Evolutionary conservation across 2,888 invertebrate genomes (phyloP).

Genomic region (Aromia moschata): DNA sequence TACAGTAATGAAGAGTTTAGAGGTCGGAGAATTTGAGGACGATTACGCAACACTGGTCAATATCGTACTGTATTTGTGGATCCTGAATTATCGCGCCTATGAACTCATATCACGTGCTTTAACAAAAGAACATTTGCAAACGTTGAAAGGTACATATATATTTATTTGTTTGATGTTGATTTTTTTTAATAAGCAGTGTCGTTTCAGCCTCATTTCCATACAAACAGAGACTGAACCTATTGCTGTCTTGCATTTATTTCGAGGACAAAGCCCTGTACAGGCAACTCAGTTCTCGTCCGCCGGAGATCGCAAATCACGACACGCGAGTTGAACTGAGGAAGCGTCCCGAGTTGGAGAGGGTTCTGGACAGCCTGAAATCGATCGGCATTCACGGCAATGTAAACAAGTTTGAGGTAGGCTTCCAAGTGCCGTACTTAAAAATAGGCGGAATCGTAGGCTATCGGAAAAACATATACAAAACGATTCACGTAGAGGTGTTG

Average conservation of each 20-base stretch:
- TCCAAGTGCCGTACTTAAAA: slow-evolving; percentile 57
- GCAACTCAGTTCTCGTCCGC: slow-evolving; percentile 46
- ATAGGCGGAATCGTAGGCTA: slow-evolving; percentile 59
- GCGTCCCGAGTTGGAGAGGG: slow-evolving; percentile 51
- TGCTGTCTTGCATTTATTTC: slow-evolving; percentile 58
- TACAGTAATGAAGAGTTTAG: slow-evolving; percentile 49
- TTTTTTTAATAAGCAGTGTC: too few species aligned
- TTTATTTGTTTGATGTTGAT: background rate
- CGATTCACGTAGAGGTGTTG: slow-evolving; percentile 62
- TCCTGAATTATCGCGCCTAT: slow-evolving; percentile 55
- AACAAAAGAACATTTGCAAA: slow-evolving; percentile 38
- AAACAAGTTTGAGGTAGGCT: slow-evolving; percentile 49
- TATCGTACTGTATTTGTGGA: slow-evolving; percentile 61
- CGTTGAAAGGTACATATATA: slow-evolving; percentile 39
- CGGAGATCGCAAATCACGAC: slow-evolving; percentile 40
- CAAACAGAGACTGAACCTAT: slow-evolving; percentile 55
- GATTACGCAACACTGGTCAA: slow-evolving; percentile 55
- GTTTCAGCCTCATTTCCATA: slow-evolving; percentile 46
- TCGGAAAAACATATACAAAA: slow-evolving; percentile 53
- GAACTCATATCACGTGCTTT: slow-evolving; percentile 53
- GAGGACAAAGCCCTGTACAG: slow-evolving; percentile 58
- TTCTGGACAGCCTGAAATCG: slow-evolving; percentile 49
- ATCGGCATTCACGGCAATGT: slow-evolving; percentile 45
- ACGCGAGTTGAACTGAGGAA: slow-evolving; percentile 49
- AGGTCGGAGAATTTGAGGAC: slow-evolving; percentile 47